Conservation (phyloP, 1,140 invertebrate genomes). For the Zaprionus inermis region DNA sequence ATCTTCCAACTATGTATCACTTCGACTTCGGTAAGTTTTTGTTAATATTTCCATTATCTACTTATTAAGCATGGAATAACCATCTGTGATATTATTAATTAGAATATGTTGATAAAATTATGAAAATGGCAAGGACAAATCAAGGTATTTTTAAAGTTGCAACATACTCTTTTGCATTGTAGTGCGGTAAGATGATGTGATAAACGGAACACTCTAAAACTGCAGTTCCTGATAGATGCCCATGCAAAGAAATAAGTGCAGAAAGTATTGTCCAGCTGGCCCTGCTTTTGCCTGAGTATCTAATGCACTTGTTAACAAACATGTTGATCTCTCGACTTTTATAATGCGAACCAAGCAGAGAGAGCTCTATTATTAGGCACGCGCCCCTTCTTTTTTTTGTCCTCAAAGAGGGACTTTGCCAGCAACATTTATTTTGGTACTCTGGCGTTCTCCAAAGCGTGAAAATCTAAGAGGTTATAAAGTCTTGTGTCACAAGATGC, state of each 20-base stretch:
- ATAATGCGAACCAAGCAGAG: neutral
- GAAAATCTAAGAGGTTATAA: slow-evolving; percentile 1
- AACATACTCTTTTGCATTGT: too few species aligned
- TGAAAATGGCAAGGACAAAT: too few species aligned
- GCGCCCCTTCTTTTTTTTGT: neutral
- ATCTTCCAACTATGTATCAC: slow-evolving; percentile 6
- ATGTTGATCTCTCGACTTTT: neutral
- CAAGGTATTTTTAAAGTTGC: too few species aligned
- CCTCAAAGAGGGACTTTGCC: slow-evolving; percentile 1
- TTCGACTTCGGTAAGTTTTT: neutral
- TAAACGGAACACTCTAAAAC: too few species aligned
- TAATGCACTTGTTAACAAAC: neutral
- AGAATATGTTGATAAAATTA: too few species aligned
- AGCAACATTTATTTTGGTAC: neutral
- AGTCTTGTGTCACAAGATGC: neutral
- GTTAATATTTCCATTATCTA: neutral
- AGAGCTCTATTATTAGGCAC: neutral
- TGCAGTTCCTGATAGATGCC: too few species aligned
- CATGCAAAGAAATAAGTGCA: too few species aligned
- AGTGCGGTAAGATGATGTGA: too few species aligned
- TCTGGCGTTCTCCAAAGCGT: neutral
- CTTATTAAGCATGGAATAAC: neutral
- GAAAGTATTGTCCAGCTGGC: too few species aligned
- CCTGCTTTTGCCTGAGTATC: neutral
- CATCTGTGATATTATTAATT: neutral